Conservation (phyloP, 1,140 invertebrate species). For the Diplogasteroides magnus region DNA sequence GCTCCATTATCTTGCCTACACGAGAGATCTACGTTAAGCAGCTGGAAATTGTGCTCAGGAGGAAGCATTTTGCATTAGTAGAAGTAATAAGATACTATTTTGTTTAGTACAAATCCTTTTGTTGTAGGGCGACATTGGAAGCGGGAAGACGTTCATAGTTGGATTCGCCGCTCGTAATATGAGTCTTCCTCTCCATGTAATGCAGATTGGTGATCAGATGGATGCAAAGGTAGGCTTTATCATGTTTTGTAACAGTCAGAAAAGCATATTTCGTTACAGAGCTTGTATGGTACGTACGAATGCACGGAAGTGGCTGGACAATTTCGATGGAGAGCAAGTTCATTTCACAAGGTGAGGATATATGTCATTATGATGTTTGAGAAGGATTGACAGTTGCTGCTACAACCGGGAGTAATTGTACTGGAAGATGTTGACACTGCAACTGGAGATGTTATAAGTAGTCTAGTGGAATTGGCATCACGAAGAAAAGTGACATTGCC, state of each 20-base stretch:
- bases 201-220: constrained; percentile 95
- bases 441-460: constrained; percentile 81
- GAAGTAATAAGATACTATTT: background rate
- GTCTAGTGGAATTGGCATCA: constrained; percentile 78
- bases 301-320: constrained; percentile 94
- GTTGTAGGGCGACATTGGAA: constrained; percentile 74
- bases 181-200: constrained; percentile 62
- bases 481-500: constrained; percentile 64
- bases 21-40: background rate
- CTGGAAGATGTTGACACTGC: constrained; percentile 93
- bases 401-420: constrained; percentile 81
- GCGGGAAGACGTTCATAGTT: constrained; percentile 85
- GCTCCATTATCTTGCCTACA: background rate
- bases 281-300: constrained; percentile 84
- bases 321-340: constrained; percentile 90
- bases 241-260: constrained; percentile 5
- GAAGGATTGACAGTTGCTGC: constrained; percentile 67
- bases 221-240: constrained; percentile 70
- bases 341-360: constrained; percentile 69
- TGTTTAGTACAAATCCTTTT: background rate
- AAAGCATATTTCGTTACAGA: constrained; percentile 57
- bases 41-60: background rate
- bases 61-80: background rate
- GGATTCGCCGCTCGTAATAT: constrained; percentile 78
- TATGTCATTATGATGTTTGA: constrained; percentile 4